Conservation (phyloP, 1,140 invertebrate species). For the Yoshiicerus persimilis region DNA sequence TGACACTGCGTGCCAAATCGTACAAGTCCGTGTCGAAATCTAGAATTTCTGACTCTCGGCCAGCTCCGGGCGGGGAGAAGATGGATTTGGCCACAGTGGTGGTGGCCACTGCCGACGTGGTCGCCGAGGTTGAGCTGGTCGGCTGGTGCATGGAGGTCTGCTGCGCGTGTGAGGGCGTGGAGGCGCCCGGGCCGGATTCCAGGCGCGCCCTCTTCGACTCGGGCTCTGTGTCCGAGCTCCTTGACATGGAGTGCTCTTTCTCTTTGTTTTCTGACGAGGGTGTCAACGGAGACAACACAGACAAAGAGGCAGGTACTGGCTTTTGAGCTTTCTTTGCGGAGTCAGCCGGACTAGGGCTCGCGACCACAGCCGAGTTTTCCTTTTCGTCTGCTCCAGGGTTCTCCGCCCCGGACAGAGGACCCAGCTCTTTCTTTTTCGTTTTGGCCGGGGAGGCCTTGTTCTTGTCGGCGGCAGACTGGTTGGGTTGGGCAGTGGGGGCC, state of each 20-base stretch:
- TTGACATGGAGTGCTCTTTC: conserved; percentile 23
- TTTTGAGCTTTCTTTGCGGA: conserved; percentile 41
- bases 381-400: conserved; percentile 44
- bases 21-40: conserved; percentile 50
- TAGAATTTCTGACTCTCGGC: conserved; percentile 38
- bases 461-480: background rate
- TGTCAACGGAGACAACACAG: conserved; percentile 40
- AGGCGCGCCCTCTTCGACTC: conserved; percentile 44
- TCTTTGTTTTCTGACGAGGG: conserved; percentile 46
- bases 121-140: conserved; percentile 62
- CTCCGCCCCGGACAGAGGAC: conserved; percentile 37
- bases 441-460: background rate
- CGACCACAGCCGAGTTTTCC: conserved; percentile 38
- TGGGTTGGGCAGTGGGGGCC: background rate
- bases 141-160: background rate
- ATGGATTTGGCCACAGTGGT: conserved; percentile 50
- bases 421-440: conserved; percentile 35
- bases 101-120: conserved; percentile 70
- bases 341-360: background rate
- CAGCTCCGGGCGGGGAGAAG: conserved; percentile 41
- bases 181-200: conserved; percentile 1
- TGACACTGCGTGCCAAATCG: conserved; percentile 48
- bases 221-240: conserved; percentile 41
- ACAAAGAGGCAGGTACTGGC: background rate
- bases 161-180: background rate